Base-by-base conservation (phyloP, 1,140 invertebrate genomes). In the Chelonus insularis region DNA sequence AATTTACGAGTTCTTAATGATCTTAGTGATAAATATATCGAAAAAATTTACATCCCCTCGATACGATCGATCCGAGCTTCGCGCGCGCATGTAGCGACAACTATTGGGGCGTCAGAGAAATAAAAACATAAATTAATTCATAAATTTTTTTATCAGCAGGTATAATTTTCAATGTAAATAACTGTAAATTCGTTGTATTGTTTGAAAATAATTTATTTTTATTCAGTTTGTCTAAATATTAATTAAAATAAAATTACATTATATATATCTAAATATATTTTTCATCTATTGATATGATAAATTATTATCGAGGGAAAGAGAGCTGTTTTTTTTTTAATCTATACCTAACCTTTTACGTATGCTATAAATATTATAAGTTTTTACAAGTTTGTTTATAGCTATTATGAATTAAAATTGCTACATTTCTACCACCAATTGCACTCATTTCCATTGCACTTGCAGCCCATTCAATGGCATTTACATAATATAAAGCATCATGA, bases 381-480 rank as follows among this genome's bases (percentile, higher is more conserved):
- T n/a, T n/a, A n/a, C 59, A 61, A 18, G 12, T 52, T 12, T 52
- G 23, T 37, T 50, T 52, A 36, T 52, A 78, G 58, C 80, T 65
- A 39, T 79, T 73, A 55, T 77, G 65, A 0, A 84, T 83, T 39
- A 89, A 74, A 48, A 88, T 74, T 12, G 88, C 89, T 29, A 86
- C 83, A 79, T 91, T 91, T 72, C 83, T 84, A 1, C 82, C 88
- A 45, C 81, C 83, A 57, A 91, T 85, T 12, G 84, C 81, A 74
- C 84, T 86, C 87, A 89, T 90, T 79, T 91, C 89, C 84, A 91
- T 90, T 0, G 88, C 86, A 74, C 87, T 88, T 1, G 87, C 88
- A 8, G 84, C 84, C 82, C 85, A 84, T 74, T 91, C 89, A 54
- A 90, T 87, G 6, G 84, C 84, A 82, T 90, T 91, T 0, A 87